Percentiles rank a stretch among this genome's conserved stretches.
Conservation (phyloP, 2,888 invertebrate genomes). For the Eretmocerus hayati region DNA sequence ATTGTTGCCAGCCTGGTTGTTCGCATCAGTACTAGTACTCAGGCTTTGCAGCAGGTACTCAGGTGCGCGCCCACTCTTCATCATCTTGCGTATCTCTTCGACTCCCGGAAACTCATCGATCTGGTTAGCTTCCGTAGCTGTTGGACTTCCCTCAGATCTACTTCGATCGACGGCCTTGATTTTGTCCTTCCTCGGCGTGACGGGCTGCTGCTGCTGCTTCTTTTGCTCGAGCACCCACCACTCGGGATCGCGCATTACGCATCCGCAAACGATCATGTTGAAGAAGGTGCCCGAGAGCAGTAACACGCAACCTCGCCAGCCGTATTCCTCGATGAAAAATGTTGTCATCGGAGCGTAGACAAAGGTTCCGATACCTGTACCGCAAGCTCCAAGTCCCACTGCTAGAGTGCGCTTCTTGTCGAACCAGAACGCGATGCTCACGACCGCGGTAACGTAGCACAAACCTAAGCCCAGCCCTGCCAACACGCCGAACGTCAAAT, state of each 20-base stretch:
- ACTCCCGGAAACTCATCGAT: conserved; percentile 56
- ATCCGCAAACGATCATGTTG: conserved; percentile 78
- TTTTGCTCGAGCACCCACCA: conserved; percentile 67
- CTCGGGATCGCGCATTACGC: conserved; percentile 81
- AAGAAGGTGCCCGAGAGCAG: conserved; percentile 77
- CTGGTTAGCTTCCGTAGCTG: conserved; percentile 41
- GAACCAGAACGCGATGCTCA: conserved; percentile 88
- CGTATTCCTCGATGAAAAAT: conserved; percentile 67
- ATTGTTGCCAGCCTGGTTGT: conserved; percentile 49
- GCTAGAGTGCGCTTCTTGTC: conserved; percentile 81
- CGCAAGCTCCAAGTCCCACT: conserved; percentile 80
- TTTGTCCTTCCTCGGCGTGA: conserved; percentile 7
- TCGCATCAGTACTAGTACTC: conserved; percentile 54
- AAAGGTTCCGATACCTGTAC: conserved; percentile 84
- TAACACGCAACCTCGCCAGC: conserved; percentile 79
- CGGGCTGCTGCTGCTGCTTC: conserved; percentile 40
- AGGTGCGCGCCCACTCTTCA: conserved; percentile 64
- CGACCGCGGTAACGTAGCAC: conserved; percentile 84
- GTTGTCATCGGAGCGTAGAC: conserved; percentile 81
- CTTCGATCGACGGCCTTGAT: background rate
- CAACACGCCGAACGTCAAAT: conserved; percentile 77
- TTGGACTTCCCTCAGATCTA: conserved; percentile 21
- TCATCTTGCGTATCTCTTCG: conserved; percentile 60
- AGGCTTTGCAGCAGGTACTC: conserved; percentile 60
- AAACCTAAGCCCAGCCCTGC: conserved; percentile 78